Base-by-base conservation (phyloP, 1,140 invertebrate species). In the Forficula auricularia region DNA sequence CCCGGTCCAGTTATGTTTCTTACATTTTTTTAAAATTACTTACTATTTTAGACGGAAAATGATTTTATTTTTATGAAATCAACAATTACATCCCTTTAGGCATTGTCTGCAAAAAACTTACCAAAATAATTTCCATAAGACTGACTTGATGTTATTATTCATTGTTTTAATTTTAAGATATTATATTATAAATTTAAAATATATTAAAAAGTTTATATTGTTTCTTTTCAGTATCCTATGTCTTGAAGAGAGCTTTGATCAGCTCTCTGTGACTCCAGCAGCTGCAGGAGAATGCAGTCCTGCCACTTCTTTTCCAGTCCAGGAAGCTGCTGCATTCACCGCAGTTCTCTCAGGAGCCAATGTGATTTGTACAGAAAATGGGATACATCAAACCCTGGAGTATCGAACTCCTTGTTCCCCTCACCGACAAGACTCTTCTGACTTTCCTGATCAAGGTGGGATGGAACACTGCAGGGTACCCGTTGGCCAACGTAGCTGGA, bases 161-260 rank as follows among this genome's bases (percentile, higher is more conserved):
- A 27, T 27, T 27, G 10, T 6, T 27, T 27, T 27, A 27, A 27
- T 10, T 4, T 27, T 4, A 27, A 27, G 22, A 27, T 6, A 27
- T n/a, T n/a, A 27, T 4, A 10, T 27, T 6, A 27, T 27, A 27
- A 27, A 27, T 27, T 27, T 27, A 27, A 27, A 27, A 10, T 4
- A 27, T 6, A 27, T 27, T 27, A 27, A 10, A 6, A 27, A 27
- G 10, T 27, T 27, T 27, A 27, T 6, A 27, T 46, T 52, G 49
- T 45, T 46, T 46, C 41, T 42, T 63, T 67, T 19, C 57, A 77
- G 75, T 52, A 72, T 78, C 65, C 59, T 74, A 50, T 71, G 73
- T 50, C 69, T 77, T 44, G 72, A 77, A 61, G 72, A 75, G 52
- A 71, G 75, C 46, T 56, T 75, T 19, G 66, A 64, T 30, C 68